Percentiles rank a stretch among this genome's conserved stretches.
Evolutionary conservation across 2,113 vertebrate genomes (phyloP).

Genomic region (Mionectes macconnelli): DNA sequence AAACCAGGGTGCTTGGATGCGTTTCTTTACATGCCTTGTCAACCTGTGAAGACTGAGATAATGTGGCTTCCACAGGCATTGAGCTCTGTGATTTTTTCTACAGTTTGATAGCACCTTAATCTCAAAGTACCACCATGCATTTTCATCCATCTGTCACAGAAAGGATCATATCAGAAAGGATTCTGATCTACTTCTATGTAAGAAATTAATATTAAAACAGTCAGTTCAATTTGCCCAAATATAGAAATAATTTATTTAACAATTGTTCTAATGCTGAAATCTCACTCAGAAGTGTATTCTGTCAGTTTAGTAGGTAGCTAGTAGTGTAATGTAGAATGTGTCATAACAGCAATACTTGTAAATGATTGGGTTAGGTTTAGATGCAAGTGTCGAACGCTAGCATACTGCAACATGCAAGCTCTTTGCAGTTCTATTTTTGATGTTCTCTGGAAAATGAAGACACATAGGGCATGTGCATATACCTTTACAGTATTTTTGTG

Average conservation of each 20-base stretch:
- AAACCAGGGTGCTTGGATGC: neutral
- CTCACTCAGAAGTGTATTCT: neutral
- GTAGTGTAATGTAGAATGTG: neutral
- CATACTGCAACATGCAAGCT: too few relatives aligned
- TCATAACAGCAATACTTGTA: neutral
- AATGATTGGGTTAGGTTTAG: neutral
- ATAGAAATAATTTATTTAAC: neutral
- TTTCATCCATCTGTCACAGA: conserved; percentile 29
- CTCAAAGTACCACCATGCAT: neutral
- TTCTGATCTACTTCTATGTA: neutral
- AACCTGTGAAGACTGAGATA: conserved; percentile 58
- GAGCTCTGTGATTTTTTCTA: conserved; percentile 42
- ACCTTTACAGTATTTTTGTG: neutral
- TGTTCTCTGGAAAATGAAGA: neutral
- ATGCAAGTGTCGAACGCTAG: too few relatives aligned
- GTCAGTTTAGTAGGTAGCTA: neutral
- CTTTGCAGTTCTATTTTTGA: neutral
- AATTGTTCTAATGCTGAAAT: neutral
- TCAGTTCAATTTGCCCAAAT: neutral
- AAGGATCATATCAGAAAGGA: neutral
- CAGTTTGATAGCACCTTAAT: conserved; percentile 56
- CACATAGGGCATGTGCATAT: neutral
- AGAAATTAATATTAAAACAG: neutral
- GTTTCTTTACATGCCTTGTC: conserved; percentile 49
- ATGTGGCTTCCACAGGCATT: conserved; percentile 41